Evolutionary conservation across 2,888 invertebrate genomes (phyloP).

Genomic region (Drosophila flavopinicola): DNA sequence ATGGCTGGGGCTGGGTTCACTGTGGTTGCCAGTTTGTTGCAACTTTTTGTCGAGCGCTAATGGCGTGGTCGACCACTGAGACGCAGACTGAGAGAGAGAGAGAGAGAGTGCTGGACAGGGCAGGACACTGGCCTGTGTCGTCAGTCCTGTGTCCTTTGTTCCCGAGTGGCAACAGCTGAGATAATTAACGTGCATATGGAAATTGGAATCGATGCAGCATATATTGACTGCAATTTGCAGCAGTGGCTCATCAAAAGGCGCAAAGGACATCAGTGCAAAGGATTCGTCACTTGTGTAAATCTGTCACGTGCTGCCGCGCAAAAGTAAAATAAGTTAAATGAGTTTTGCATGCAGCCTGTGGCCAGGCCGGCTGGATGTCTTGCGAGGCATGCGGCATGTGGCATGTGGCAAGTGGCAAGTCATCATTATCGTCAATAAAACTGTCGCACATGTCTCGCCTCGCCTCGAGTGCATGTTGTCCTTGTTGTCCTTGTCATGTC

Average conservation of each 20-base stretch:
- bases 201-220: conserved; percentile 51
- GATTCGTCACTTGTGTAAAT: conserved; percentile 39
- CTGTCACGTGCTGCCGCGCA: conserved; percentile 61
- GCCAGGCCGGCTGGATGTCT: too few species aligned
- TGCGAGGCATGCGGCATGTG: conserved; percentile 6
- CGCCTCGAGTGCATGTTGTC: conserved; percentile 67
- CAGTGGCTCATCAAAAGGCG: conserved; percentile 12
- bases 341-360: conserved; percentile 80
- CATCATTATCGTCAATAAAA: conserved; percentile 82
- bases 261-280: conserved; percentile 8
- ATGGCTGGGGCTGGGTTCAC: conserved; percentile 34
- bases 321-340: conserved; percentile 67
- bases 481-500: conserved; percentile 56
- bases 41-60: conserved; percentile 71
- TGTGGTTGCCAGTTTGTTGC: conserved; percentile 57
- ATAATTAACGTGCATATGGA: conserved; percentile 71
- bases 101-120: background rate
- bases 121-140: conserved; percentile 27
- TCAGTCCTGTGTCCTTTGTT: conserved; percentile 32
- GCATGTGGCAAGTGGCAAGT: conserved; percentile 47
- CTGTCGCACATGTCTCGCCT: conserved; percentile 76
- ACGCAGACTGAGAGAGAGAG: background rate
- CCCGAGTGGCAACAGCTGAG: conserved; percentile 29
- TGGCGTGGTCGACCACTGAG: conserved; percentile 62
- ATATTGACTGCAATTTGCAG: conserved; percentile 54